Percentiles rank a stretch among this genome's conserved stretches.
Conservation (phyloP, 2,888 invertebrate genomes). For the Sminthurinus aureus region DNA sequence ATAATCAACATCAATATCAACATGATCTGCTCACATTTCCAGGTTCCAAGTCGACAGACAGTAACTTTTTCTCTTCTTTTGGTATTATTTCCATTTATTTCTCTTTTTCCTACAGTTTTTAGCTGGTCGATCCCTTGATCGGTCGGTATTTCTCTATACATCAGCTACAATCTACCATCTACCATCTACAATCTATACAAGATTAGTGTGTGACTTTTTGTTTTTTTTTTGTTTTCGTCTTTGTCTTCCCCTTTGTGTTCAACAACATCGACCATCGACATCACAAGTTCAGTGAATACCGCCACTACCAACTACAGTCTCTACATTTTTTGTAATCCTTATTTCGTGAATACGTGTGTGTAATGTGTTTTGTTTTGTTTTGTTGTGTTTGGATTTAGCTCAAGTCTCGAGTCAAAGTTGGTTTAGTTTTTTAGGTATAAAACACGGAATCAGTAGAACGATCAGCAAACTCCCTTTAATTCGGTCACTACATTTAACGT, state of each 20-base stretch:
- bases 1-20: background rate
- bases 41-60: background rate
- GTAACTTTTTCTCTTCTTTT: background rate
- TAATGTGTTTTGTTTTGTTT: background rate
- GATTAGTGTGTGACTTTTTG: background rate
- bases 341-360: background rate
- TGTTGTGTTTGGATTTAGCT: background rate
- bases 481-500: constrained; percentile 50
- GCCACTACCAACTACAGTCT: too few relatives aligned
- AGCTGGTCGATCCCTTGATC: background rate
- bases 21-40: constrained; percentile 34
- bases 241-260: background rate
- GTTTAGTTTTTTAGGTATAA: background rate
- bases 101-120: background rate
- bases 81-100: constrained; percentile 3
- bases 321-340: too few relatives aligned
- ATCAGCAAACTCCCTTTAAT: constrained; percentile 3
- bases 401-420: background rate
- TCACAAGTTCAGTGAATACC: background rate
- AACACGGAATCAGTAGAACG: background rate
- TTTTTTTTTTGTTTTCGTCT: background rate
- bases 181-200: too few relatives aligned
- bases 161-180: background rate
- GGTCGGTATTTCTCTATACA: background rate
- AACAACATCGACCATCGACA: too few relatives aligned